Percentiles rank a stretch among this genome's conserved stretches.
Conservation (phyloP, 2,113 vertebrate genomes). For the Pao palembangensis region DNA sequence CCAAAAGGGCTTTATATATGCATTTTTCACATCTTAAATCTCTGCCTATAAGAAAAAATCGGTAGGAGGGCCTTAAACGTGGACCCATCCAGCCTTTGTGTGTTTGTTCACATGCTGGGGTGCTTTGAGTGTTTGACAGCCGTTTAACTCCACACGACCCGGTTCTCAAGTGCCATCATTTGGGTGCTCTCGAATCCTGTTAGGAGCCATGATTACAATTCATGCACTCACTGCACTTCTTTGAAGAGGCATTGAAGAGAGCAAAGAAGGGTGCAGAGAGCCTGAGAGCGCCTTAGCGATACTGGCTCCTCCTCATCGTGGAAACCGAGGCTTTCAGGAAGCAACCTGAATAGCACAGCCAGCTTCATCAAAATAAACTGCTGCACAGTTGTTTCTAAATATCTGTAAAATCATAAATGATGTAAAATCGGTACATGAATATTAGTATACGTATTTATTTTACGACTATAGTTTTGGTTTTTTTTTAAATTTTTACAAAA, state of each 20-base stretch:
- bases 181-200: constrained; percentile 68
- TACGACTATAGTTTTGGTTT: neutral
- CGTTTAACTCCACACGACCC: constrained; percentile 75
- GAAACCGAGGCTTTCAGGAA: constrained; percentile 23
- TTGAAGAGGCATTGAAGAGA: constrained; percentile 57
- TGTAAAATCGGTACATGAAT: no score
- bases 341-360: constrained; percentile 1
- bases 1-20: constrained; percentile 17
- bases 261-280: constrained; percentile 39
- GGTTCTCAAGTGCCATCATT: constrained; percentile 68
- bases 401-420: no score
- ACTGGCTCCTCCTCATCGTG: constrained; percentile 25
- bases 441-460: neutral
- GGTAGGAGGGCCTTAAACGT: constrained; percentile 29
- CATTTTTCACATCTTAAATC: constrained; percentile 45
- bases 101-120: constrained; percentile 64
- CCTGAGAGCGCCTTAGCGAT: constrained; percentile 26
- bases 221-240: constrained; percentile 59
- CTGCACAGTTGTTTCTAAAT: no score
- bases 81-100: constrained; percentile 48
- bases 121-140: constrained; percentile 71
- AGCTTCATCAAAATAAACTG: no score
- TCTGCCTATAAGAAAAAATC: constrained; percentile 20
- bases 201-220: constrained; percentile 74
- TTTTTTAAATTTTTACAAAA: constrained; percentile 35